Conservation (phyloP, 2,888 invertebrate genomes). For the Athalia circularis region DNA sequence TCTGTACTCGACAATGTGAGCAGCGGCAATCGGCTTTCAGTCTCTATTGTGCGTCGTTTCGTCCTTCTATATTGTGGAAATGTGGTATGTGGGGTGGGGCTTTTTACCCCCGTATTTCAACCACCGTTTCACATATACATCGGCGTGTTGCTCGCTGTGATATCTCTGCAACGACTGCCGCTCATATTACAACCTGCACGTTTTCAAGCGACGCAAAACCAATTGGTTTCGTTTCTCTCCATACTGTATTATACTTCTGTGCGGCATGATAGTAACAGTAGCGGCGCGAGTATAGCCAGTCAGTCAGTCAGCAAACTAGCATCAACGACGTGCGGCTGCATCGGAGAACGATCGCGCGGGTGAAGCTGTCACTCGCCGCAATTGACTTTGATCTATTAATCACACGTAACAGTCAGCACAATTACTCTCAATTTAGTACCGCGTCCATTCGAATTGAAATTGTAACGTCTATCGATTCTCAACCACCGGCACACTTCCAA, state of each 20-base stretch:
- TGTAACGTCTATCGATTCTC: conserved; percentile 48
- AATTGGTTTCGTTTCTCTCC: conserved; percentile 57
- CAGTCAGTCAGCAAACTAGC: too few relatives aligned
- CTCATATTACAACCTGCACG: conserved; percentile 31
- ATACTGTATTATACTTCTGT: conserved; percentile 10
- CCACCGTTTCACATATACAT: conserved; percentile 7
- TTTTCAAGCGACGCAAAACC: conserved; percentile 32
- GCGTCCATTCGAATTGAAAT: conserved; percentile 55
- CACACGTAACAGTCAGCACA: conserved; percentile 71
- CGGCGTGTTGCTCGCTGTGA: conserved; percentile 7
- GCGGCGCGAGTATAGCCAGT: conserved; percentile 19
- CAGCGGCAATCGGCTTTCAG: conserved; percentile 40
- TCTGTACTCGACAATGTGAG: conserved; percentile 23
- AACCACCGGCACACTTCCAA: background rate
- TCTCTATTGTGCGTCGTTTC: conserved; percentile 34
- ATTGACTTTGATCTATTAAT: conserved; percentile 72
- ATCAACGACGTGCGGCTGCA: too few relatives aligned
- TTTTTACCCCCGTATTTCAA: conserved; percentile 5
- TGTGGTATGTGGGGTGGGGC: conserved; percentile 5
- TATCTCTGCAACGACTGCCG: conserved; percentile 32
- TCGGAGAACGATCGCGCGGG: conserved; percentile 7
- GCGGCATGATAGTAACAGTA: conserved; percentile 39
- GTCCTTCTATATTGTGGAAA: background rate
- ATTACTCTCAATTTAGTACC: conserved; percentile 71
- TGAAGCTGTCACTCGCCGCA: conserved; percentile 62